Base-by-base conservation (phyloP, 2,113 vertebrate species). In the Haplochromis vanheusdeni region DNA sequence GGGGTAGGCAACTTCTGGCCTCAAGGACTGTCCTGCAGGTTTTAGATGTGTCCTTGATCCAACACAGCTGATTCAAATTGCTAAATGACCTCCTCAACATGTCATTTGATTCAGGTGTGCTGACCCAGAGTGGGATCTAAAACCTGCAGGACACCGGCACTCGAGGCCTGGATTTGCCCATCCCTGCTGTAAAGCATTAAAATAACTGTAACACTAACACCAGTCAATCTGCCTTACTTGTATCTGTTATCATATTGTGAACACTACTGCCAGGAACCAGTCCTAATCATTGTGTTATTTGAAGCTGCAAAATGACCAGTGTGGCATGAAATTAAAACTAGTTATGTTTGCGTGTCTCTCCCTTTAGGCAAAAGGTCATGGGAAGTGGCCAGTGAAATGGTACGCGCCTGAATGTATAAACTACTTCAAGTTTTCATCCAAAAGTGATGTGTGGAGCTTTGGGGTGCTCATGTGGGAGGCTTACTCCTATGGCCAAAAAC, bases 301-400 rank as follows among this genome's bases (percentile, higher is more conserved):
- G 35, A 51, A 23, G 0, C 28, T 75, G 42, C 52, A 88, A 75
- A 37, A 81, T 45, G 2, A 49, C 31, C 40, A 58, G 6, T 17
- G 5, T 21, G 7, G 21, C 6, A 4, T 13, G 2, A 2, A 65
- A 13, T 81, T 14, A 33, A 1, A 42, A 4, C 17, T 35, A 31
- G 28, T 60, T 13, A 80, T 55, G 54, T 28, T 16, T 82, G 14
- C 55, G 14, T 51, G 8, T 82, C 17, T 87, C 35, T 11, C 68
- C 12, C 62, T 94, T 6, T 91, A 99, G 99, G 98, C 98, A 28
- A 98, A 98, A 92, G 96, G 95, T 87, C 97, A 97, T 5, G 98
- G 98, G 40, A 99, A 99, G 93, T 99, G 98, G 98, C 99, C 99
- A 0, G 96, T 99, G 33, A 99, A 99, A 84, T 99, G 99, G 99